Base-by-base conservation (phyloP, 1,140 invertebrate genomes). In the Lanistes nyassanus region DNA sequence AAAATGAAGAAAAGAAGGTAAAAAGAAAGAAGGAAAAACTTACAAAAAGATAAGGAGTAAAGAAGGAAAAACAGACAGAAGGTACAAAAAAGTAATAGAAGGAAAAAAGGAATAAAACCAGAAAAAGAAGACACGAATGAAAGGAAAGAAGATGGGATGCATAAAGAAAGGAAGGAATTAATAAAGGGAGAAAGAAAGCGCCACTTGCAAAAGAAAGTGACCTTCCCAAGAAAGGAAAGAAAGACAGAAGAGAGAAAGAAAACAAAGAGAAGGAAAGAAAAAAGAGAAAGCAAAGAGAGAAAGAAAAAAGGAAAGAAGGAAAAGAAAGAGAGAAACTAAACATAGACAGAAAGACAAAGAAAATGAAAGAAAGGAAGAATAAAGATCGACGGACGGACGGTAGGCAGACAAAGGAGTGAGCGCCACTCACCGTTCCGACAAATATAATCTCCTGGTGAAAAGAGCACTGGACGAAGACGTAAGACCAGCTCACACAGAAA, bases 371-470 rank as follows among this genome's bases (percentile, higher is more conserved):
- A 31, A 60, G 58, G 58, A 9, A 34, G 9, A 34, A 62, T 26
- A 0, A 34, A 9, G 53, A 55, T 16, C 16, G 53, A 55, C 16
- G n/a, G 53, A 55, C 16, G n/a, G 53, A 55, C 16, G n/a, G 23
- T 26, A 23, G 31, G 23, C 9, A 47, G 7, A 65, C 2, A 65
- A 65, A 26, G 5, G 34, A 55, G 11, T 37, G 39, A 70, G 5
- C 9, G 13, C 34, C 5, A 85, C 87, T 90, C 91, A 98, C 97
- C 97, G 95, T 99, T 99, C 84, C 97, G 93, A 91, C 97, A 99
- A 89, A 99, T 98, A 90, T 97, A 99, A 91, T 99, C 97, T 74
- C 97, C 97, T 51, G 97, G 98, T 84, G 97, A 98, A 91, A 99
- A 99, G 70, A 99, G 92, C 29, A 99, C 97, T 51, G 97, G 97